These are phyloP conservation scores for Toxotes jaculatrix DNA, from an alignment of 2,113 vertebrate genomes.

Conservation along the genomic window DNA sequence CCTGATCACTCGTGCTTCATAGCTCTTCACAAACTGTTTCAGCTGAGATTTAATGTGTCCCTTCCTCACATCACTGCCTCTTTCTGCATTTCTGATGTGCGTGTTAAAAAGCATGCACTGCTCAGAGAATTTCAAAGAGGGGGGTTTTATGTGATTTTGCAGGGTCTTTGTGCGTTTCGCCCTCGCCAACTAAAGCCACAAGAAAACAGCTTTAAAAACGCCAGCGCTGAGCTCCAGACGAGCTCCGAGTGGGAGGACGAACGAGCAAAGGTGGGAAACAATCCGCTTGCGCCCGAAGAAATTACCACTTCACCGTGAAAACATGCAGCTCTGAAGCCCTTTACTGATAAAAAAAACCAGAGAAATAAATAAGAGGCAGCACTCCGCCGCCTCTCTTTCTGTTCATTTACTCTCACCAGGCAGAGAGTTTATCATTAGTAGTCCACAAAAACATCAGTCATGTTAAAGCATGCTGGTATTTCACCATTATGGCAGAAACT, in stretches of 20 bases:
- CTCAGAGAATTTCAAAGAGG: constrained; percentile 46
- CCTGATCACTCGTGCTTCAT: not conserved
- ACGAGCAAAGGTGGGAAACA: constrained; percentile 65
- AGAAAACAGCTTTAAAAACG: constrained; percentile 63
- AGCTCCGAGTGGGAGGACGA: constrained; percentile 69
- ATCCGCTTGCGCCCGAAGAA: constrained; percentile 58
- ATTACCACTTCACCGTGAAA: constrained; percentile 60
- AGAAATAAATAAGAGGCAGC: constrained; percentile 59
- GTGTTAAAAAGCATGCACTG: constrained; percentile 37
- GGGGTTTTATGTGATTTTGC: constrained; percentile 45
- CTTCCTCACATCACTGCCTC: constrained; percentile 12
- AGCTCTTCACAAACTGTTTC: not conserved
- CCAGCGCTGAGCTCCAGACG: constrained; percentile 45
- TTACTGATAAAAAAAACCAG: constrained; percentile 38
- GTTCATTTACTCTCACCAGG: constrained; percentile 56
- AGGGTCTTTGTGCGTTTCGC: constrained; percentile 57
- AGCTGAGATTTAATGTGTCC: not conserved
- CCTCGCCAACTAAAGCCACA: constrained; percentile 57
- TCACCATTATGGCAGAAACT: constrained; percentile 33
- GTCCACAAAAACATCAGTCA: constrained; percentile 59
- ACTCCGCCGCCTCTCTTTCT: constrained; percentile 14
- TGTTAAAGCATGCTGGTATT: constrained; percentile 37
- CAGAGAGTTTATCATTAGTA: constrained; percentile 54
- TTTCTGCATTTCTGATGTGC: constrained; percentile 4
- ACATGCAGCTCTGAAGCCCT: constrained; percentile 49